These are phyloP conservation scores for Caerostris darwini DNA, from an alignment of 1,140 invertebrate genomes.

Conservation along the genomic window DNA sequence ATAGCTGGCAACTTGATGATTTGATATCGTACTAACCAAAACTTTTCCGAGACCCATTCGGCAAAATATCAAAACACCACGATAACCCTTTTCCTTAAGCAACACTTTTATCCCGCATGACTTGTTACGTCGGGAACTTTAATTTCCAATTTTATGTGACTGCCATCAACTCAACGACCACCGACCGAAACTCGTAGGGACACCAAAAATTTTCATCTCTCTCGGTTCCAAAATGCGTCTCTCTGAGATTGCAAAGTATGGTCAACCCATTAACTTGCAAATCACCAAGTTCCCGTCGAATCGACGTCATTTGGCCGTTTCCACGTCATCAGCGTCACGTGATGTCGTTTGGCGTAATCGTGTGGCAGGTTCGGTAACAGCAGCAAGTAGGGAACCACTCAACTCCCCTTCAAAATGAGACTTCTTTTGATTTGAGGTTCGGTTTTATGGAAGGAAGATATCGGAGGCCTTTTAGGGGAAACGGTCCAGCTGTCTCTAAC, in stretches of 20 bases:
- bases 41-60: slow-evolving; percentile 1
- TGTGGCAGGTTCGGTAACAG: slow-evolving; percentile 56
- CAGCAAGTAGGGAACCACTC: slow-evolving; percentile 55
- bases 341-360: slow-evolving; percentile 73
- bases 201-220: slow-evolving; percentile 54
- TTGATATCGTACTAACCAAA: neutral
- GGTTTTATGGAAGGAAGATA: slow-evolving; percentile 51
- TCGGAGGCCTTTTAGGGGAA: neutral
- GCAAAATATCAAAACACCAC: neutral
- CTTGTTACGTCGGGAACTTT: slow-evolving; percentile 42
- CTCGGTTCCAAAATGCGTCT: neutral
- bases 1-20: neutral
- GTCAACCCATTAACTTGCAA: slow-evolving; percentile 75
- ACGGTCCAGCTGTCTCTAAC: neutral
- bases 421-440: slow-evolving; percentile 57
- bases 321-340: slow-evolving; percentile 73
- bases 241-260: slow-evolving; percentile 1
- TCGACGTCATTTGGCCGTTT: slow-evolving; percentile 72
- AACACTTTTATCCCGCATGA: neutral
- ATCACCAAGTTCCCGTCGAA: slow-evolving; percentile 49
- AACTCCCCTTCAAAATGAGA: slow-evolving; percentile 57
- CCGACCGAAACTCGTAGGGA: slow-evolving; percentile 29
- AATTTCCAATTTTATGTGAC: slow-evolving; percentile 73
- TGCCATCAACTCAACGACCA: slow-evolving; percentile 52
- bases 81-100: neutral